phyloP scores from a whole-genome alignment of 23 tunicate genomes.

The Pegea sp. region DNA sequence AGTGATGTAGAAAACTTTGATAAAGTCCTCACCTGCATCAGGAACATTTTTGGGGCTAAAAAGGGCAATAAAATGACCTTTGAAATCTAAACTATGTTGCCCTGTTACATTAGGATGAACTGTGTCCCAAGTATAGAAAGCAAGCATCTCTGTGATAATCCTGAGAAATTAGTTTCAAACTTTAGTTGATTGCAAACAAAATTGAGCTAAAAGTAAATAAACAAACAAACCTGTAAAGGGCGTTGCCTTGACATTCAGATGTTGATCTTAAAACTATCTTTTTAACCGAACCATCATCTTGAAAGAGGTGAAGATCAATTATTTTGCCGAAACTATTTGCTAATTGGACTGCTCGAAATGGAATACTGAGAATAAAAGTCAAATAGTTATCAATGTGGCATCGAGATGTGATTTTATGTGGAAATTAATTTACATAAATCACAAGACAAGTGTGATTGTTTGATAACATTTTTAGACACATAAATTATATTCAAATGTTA shows the following conservation, averaged over 20 bases:
- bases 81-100: slow-evolving; percentile 53
- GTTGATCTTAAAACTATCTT: slow-evolving; percentile 15
- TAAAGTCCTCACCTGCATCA: slow-evolving; percentile 34
- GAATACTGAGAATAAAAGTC: slow-evolving; percentile 12
- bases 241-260: slow-evolving; percentile 33
- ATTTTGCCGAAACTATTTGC: slow-evolving; percentile 28
- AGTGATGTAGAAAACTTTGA: background rate
- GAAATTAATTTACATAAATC: no score
- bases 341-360: slow-evolving; percentile 43
- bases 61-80: slow-evolving; percentile 56
- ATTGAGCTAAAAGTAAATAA: no score
- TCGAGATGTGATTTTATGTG: no score
- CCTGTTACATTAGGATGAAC: slow-evolving; percentile 41
- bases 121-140: slow-evolving; percentile 70
- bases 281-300: slow-evolving; percentile 31
- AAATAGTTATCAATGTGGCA: no score
- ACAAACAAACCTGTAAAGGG: slow-evolving; percentile 40
- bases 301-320: slow-evolving; percentile 34
- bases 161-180: slow-evolving; percentile 6
- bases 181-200: no score
- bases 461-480: no score
- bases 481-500: no score
- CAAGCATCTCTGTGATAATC: slow-evolving; percentile 62
- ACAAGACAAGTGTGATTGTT: no score
- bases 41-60: slow-evolving; percentile 44